These are phyloP conservation scores for Pterocles orientalis DNA, from an alignment of 2,113 vertebrate species.

Conservation along the genomic window DNA sequence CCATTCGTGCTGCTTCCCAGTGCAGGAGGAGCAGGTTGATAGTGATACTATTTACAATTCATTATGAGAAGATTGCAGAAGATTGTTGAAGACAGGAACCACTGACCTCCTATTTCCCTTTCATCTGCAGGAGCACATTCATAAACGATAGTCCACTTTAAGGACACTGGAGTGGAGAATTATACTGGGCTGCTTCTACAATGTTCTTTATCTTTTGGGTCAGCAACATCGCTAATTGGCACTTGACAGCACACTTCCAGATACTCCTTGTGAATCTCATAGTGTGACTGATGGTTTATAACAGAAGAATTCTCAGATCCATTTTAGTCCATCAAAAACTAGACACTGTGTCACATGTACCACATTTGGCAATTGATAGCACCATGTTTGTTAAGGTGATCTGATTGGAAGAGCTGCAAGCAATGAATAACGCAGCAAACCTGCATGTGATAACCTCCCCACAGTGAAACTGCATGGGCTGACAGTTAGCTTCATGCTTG, in stretches of 20 bases:
- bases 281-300: slow-evolving; percentile 55
- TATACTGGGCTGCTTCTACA: slow-evolving; percentile 48
- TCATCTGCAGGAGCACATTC: slow-evolving; percentile 60
- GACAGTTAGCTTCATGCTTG: background rate
- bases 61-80: slow-evolving; percentile 61
- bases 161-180: slow-evolving; percentile 64
- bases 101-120: slow-evolving; percentile 63
- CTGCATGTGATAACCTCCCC: slow-evolving; percentile 40
- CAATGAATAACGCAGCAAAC: slow-evolving; percentile 29
- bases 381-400: slow-evolving; percentile 50
- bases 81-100: slow-evolving; percentile 61
- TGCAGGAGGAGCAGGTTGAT: background rate
- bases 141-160: slow-evolving; percentile 60
- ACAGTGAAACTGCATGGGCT: slow-evolving; percentile 16
- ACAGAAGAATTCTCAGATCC: slow-evolving; percentile 27
- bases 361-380: slow-evolving; percentile 41
- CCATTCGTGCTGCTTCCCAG: background rate
- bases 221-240: slow-evolving; percentile 68
- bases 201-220: slow-evolving; percentile 68
- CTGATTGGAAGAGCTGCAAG: slow-evolving; percentile 32
- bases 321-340: slow-evolving; percentile 38
- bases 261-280: slow-evolving; percentile 51
- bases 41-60: slow-evolving; percentile 61
- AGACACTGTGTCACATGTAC: background rate
- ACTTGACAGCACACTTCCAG: slow-evolving; percentile 66